Conservation (phyloP, 2,888 invertebrate genomes). For the Erebia ligea region DNA sequence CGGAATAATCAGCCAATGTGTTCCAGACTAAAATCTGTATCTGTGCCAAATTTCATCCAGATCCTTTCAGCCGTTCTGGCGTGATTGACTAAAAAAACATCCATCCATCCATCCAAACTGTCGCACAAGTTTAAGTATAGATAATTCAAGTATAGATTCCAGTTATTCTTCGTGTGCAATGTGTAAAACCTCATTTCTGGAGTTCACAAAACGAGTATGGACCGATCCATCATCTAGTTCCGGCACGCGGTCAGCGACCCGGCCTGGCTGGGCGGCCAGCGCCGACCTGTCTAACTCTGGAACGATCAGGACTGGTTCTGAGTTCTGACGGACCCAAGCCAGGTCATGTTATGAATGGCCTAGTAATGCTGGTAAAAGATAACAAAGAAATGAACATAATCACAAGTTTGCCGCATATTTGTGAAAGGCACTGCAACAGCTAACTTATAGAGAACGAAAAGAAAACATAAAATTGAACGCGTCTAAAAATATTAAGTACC, state of each 20-base stretch:
- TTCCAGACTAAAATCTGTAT: too few species aligned
- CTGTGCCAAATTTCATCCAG: too few species aligned
- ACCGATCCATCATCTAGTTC: slow-evolving; percentile 43
- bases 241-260: slow-evolving; percentile 58
- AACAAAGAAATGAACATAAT: too few species aligned
- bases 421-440: not conserved
- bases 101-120: too few species aligned
- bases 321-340: slow-evolving; percentile 58
- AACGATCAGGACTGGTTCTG: slow-evolving; percentile 55
- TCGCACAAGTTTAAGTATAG: too few species aligned
- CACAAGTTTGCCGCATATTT: not conserved
- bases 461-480: not conserved
- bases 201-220: not conserved
- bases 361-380: not conserved
- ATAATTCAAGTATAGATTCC: too few species aligned
- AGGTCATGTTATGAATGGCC: slow-evolving; percentile 35
- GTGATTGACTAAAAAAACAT: too few species aligned
- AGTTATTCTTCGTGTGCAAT: not conserved
- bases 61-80: too few species aligned
- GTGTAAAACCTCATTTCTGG: not conserved
- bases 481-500: not conserved
- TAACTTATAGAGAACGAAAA: not conserved
- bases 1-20: too few species aligned
- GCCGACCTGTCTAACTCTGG: slow-evolving; percentile 51
- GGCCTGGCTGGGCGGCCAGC: slow-evolving; percentile 37